Evolutionary conservation across 2,113 vertebrate species (phyloP).

Genomic region (Polyodon spathula): DNA sequence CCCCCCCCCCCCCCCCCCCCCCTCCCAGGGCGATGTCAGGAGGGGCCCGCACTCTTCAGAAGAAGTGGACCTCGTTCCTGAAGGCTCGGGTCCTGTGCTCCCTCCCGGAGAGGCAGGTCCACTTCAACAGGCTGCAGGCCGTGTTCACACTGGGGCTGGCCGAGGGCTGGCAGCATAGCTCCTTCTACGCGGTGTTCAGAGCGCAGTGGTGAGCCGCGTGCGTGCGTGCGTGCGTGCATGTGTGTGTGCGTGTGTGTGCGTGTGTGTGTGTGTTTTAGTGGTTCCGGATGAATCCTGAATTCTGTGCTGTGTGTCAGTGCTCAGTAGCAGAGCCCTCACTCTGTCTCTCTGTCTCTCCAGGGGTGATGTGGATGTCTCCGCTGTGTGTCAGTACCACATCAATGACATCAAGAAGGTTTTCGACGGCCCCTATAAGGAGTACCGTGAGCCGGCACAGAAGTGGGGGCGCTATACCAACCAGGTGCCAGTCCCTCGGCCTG

Average conservation of each 20-base stretch:
- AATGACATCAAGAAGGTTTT: conserved; percentile 79
- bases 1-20: no score
- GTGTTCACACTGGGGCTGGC: conserved; percentile 64
- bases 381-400: conserved; percentile 80
- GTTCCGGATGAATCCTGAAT: no score
- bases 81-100: conserved; percentile 83
- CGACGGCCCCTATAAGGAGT: conserved; percentile 85
- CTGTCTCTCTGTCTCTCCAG: conserved; percentile 36
- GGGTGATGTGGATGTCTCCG: conserved; percentile 85
- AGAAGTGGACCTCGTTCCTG: conserved; percentile 93
- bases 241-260: neutral
- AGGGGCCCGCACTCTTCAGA: conserved; percentile 84
- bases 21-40: conserved; percentile 75
- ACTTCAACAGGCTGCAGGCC: conserved; percentile 79
- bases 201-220: conserved; percentile 73
- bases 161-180: conserved; percentile 74
- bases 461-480: conserved; percentile 73
- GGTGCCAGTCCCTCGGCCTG: conserved; percentile 70
- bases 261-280: no score
- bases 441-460: conserved; percentile 73
- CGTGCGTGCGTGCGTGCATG: neutral
- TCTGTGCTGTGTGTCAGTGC: conserved; percentile 85
- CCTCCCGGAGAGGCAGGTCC: conserved; percentile 70
- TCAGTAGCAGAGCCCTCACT: conserved; percentile 21
- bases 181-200: conserved; percentile 84